Conservation (phyloP, 2,888 invertebrate species). For the Atethmia centrago region DNA sequence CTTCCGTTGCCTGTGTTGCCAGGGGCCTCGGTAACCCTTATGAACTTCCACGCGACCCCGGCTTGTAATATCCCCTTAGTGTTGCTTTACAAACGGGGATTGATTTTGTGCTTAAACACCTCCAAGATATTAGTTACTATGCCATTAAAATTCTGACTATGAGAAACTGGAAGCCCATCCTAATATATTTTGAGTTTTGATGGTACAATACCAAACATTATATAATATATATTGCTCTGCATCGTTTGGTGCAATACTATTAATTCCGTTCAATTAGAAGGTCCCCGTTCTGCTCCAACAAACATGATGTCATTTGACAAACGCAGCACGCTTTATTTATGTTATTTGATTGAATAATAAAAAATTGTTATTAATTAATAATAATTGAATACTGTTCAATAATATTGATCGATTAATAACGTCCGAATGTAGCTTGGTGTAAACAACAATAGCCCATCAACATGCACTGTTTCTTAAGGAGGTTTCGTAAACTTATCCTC, state of each 20-base stretch:
- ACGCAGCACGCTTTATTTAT: constrained; percentile 47
- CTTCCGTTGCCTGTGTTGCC: no score
- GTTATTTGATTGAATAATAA: constrained; percentile 46
- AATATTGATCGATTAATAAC: constrained; percentile 4
- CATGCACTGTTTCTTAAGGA: background rate
- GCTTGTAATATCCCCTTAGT: background rate
- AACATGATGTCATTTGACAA: constrained; percentile 78
- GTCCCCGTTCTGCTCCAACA: constrained; percentile 61
- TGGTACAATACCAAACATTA: background rate
- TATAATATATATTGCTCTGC: constrained; percentile 26
- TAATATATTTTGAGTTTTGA: background rate
- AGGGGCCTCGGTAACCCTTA: no score
- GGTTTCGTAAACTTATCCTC: background rate
- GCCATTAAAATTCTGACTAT: background rate
- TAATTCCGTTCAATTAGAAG: constrained; percentile 75
- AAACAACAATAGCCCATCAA: background rate
- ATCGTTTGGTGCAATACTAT: constrained; percentile 57
- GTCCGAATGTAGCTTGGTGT: no score
- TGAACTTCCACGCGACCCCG: no score
- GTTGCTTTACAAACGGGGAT: background rate
- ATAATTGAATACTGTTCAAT: constrained; percentile 6
- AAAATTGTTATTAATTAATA: constrained; percentile 24
- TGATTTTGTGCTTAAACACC: background rate
- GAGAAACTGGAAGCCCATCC: background rate
- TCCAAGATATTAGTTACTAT: background rate